Evolutionary conservation across 2,888 invertebrate species (phyloP).

Genomic region (Cataglyphis albicans): DNA sequence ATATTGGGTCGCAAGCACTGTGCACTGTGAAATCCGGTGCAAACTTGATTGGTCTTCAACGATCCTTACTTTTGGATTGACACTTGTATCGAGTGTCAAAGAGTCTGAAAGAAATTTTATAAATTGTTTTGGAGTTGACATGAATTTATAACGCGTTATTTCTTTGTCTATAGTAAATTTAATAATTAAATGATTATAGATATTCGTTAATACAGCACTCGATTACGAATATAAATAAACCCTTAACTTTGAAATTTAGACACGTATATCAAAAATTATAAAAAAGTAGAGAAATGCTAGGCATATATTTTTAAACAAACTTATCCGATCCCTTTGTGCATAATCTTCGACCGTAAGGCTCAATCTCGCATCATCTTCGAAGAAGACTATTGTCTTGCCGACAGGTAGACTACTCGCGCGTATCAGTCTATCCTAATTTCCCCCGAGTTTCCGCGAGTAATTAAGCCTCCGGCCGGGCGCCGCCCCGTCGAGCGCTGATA

Average conservation of each 20-base stretch:
- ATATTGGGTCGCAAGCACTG: conserved; percentile 69
- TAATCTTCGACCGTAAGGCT: neutral
- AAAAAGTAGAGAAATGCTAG: neutral
- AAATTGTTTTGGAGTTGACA: neutral
- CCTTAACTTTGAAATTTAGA: neutral
- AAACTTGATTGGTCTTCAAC: conserved; percentile 60
- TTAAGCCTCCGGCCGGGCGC: conserved; percentile 62
- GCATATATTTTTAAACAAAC: neutral
- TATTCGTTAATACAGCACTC: neutral
- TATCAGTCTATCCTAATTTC: conserved; percentile 69
- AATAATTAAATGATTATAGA: neutral
- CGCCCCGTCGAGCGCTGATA: conserved; percentile 64
- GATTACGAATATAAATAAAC: neutral
- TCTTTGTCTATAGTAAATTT: neutral
- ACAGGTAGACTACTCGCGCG: conserved; percentile 12
- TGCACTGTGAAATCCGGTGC: conserved; percentile 45
- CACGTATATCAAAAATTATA: neutral
- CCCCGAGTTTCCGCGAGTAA: conserved; percentile 63
- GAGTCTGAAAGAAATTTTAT: conserved; percentile 48
- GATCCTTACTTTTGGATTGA: conserved; percentile 50
- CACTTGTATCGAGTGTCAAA: conserved; percentile 64
- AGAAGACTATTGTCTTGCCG: conserved; percentile 29
- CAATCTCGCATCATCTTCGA: conserved; percentile 10
- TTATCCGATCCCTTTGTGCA: neutral
- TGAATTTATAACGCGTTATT: neutral